These are phyloP conservation scores for Crenuchus spilurus DNA, from an alignment of 2,797 vertebrate species.

Conservation along the genomic window DNA sequence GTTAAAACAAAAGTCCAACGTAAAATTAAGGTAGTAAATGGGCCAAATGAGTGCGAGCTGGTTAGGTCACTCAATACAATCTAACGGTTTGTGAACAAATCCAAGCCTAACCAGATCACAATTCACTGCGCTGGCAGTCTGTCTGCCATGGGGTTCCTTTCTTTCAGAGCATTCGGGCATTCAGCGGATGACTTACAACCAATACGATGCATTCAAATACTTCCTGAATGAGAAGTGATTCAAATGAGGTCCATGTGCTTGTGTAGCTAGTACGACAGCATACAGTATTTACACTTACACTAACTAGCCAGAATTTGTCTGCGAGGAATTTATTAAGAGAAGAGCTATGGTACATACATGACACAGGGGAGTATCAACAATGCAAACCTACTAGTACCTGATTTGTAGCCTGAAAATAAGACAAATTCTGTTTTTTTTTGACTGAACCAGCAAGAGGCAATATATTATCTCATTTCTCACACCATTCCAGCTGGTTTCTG, in stretches of 20 bases:
- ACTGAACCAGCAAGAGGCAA: conserved; percentile 9
- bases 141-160: conserved; percentile 4
- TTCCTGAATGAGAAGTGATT: conserved; percentile 38
- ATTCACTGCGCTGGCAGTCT: background rate
- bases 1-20: background rate
- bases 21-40: background rate
- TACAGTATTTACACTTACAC: conserved; percentile 29
- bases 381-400: conserved; percentile 7
- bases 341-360: background rate
- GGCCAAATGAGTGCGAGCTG: background rate
- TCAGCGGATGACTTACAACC: conserved; percentile 10
- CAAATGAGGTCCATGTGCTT: conserved; percentile 39
- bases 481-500: background rate
- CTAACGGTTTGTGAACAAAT: background rate
- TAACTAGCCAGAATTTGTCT: conserved; percentile 9
- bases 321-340: background rate
- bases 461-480: background rate
- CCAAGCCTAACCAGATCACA: background rate
- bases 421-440: background rate
- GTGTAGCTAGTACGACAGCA: conserved; percentile 33
- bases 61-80: conserved; percentile 3
- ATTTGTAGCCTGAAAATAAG: conserved; percentile 14
- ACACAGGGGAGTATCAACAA: conserved; percentile 4
- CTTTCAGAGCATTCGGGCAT: conserved; percentile 21
- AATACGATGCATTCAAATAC: conserved; percentile 22